Base-by-base conservation (phyloP, 2,113 vertebrate genomes). In the Chelonoidis abingdonii region DNA sequence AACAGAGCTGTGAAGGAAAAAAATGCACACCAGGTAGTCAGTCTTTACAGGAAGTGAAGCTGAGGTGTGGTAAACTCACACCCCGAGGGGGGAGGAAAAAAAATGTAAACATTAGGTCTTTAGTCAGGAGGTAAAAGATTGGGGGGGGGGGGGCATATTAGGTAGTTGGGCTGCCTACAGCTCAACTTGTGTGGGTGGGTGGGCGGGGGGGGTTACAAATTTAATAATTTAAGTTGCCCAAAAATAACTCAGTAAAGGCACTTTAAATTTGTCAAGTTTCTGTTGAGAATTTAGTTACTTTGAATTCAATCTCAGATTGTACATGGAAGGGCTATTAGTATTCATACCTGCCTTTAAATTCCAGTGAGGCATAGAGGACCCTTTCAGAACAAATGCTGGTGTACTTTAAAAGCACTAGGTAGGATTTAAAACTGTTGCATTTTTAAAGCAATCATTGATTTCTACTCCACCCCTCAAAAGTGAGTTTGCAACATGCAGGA, bases 181-280 rank as follows among this genome's bases (percentile, higher is more conserved):
- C 7, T 65, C 31, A 65, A 65, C 29, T 17, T 65, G 6, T 6
- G 13, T 65, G 41, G 3, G 41, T 41, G 41, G 3, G 41, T 41
- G 41, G 31, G 8, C 35, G 31, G 8, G 3, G 12, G 5, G 47
- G 8, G 35, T 65, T 35, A 59, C 9, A 65, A 35, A 31, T 69
- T 69, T n/a, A 17, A 19, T 35, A 65, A 65, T 35, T 59, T 84
- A 50, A 75, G 53, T 89, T 93, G 88, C 88, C 84, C 95, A 80
- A 81, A 94, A 97, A 4, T 41, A 41, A 41, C 41, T 94, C 93
- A 78, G 11, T 25, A 27, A 97, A 97, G 96, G 97, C 97, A 97
- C 97, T 97, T 97, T 1, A 80, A 93, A 92, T 89, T 21, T 38
- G 93, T 93, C 89, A 83, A 81, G 92, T 93, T 80, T 22, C 11